Base-by-base conservation (phyloP, 2,113 vertebrate species). In the Arothron firmamentum region DNA sequence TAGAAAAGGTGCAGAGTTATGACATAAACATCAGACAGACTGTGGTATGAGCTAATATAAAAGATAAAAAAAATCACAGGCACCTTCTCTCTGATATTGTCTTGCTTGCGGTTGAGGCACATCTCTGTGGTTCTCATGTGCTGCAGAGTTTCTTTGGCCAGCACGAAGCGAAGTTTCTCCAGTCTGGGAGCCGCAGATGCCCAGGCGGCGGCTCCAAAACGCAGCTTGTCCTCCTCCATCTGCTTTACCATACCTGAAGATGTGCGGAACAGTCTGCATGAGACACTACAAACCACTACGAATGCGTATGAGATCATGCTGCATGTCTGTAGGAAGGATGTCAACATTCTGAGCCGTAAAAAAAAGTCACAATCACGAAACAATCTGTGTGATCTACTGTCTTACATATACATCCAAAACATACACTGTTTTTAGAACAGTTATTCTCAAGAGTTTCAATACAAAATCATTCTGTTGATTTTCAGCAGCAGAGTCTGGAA, bases 71-170 rank as follows among this genome's bases (percentile, higher is more conserved):
- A 1, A 18, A 18, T 21, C 6, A 56, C 13, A 58, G 64, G 0
- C 45, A 84, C 96, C 91, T 88, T 72, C 63, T 89, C 75, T 75
- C 75, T 90, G 82, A 97, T 94, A 58, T 81, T 60, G 5, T 80
- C 55, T 75, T 90, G 93, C 75, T 85, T 94, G 77, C 92, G 93
- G 63, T 88, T 93, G 41, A 98, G 84, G 71, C 96, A 97, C 90
- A 99, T 80, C 72, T 98, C 96, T 43, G 78, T 88, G 0, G 95
- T 91, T 70, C 94, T 90, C 92, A 94, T 92, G 53, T 94, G 91
- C 85, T 99, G 97, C 80, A 98, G 89, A 0, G 91, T 93, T 89
- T 99, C 96, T 80, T 91, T 96, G 38, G 95, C 95, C 66, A 95
- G 79, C 69, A 93, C 89, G 34, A 92, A 91, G 70, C 89, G 92